Conservation (phyloP, 1,140 invertebrate genomes). For the Lycorma delicatula region DNA sequence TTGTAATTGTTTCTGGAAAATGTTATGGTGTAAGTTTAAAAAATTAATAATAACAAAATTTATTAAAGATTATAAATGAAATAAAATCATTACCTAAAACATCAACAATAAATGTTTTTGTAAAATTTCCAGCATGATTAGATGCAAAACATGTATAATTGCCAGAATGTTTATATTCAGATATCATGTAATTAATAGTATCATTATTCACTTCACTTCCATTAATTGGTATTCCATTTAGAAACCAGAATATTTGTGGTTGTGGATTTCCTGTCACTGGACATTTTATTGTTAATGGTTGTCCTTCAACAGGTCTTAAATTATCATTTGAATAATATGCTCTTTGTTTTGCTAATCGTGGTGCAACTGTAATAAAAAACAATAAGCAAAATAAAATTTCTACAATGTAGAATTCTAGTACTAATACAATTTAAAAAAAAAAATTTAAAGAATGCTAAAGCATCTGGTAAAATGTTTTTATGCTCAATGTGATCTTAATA, state of each 20-base stretch:
- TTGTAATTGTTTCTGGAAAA: too few relatives aligned
- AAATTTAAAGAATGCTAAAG: too few relatives aligned
- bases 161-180: constrained; percentile 15
- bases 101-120: constrained; percentile 13
- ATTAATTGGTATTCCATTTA: constrained; percentile 11
- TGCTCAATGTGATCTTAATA: too few relatives aligned
- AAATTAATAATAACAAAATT: too few relatives aligned
- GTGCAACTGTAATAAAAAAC: constrained; percentile 22
- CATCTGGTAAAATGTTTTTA: too few relatives aligned
- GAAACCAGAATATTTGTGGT: constrained; percentile 20
- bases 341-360: constrained; percentile 10
- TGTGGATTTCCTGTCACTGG: constrained; percentile 18
- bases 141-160: constrained; percentile 24
- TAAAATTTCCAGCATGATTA: constrained; percentile 19
- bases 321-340: neutral
- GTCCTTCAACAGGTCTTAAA: constrained; percentile 13
- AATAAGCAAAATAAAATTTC: neutral
- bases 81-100: constrained; percentile 9
- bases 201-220: neutral
- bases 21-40: too few relatives aligned
- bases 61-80: constrained; percentile 1
- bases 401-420: neutral
- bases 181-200: neutral
- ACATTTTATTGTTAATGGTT: constrained; percentile 22
- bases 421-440: too few relatives aligned